Conservation (phyloP, 2,888 invertebrate species). For the Psylliodes chrysocephalus region DNA sequence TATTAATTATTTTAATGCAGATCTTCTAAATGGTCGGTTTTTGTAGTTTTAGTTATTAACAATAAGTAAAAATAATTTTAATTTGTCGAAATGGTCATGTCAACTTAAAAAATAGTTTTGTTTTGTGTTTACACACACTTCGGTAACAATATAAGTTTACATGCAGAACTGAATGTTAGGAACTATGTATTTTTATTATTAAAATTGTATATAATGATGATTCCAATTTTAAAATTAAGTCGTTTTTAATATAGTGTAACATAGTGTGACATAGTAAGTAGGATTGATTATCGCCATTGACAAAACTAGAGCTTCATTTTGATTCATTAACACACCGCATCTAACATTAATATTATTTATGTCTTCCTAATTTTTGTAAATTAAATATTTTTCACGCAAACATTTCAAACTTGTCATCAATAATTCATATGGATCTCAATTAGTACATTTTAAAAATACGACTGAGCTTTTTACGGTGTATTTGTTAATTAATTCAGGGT, state of each 20-base stretch:
- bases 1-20: not conserved
- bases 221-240: not conserved
- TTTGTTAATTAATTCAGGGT: not conserved
- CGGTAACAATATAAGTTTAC: not conserved
- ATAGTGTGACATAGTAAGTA: too few relatives aligned
- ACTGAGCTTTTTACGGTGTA: not conserved
- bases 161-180: slow-evolving; percentile 8
- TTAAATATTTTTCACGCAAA: not conserved
- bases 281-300: too few relatives aligned
- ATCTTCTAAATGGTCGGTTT: not conserved
- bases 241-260: not conserved
- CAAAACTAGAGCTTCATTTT: too few relatives aligned
- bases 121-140: not conserved
- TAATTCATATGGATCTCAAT: too few relatives aligned
- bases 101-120: not conserved
- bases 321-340: not conserved
- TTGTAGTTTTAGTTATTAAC: slow-evolving; percentile 9
- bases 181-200: slow-evolving; percentile 1
- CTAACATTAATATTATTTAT: not conserved
- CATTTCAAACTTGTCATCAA: too few relatives aligned
- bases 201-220: slow-evolving; percentile 16
- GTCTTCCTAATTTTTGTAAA: not conserved
- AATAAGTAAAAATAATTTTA: slow-evolving; percentile 8
- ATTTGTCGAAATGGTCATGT: slow-evolving; percentile 4
- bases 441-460: not conserved